Base-by-base conservation (phyloP, 2,888 invertebrate genomes). In the Zootermopsis nevadensis region DNA sequence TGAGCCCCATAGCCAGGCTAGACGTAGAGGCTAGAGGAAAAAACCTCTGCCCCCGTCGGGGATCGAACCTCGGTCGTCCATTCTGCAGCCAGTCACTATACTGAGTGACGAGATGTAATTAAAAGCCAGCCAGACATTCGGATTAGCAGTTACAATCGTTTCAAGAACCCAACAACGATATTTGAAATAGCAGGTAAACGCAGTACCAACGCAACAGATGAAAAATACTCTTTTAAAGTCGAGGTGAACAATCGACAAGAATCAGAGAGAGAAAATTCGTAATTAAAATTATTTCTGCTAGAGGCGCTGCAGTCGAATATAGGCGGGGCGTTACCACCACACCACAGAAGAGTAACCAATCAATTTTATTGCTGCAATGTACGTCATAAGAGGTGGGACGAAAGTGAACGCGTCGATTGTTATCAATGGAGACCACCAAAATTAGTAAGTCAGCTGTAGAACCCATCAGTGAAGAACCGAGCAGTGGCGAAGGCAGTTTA, bases 261-360 rank as follows among this genome's bases (percentile, higher is more conserved):
- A 3, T 48, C 48, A 48, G 48, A 48, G 48, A 48, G 48, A 48
- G 19, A 48, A 48, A 19, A 8, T 60, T 6, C n/a, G 27, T 60
- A n/a, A 60, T 48, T 48, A 19, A 15, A 48, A 48, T 19, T 19
- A 19, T 48, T 48, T 2, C 19, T 15, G 48, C n/a, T 10, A 60
- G 60, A 27, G 27, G 60, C 60, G 60, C 60, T 60, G 1, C 2
- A n/a, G 60, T 60, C 27, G n/a, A n/a, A 19, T 42, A 35, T 76
- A 27, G 76, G 76, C 38, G 76, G 76, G 27, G 27, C 24, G 1
- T 27, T 42, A 42, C 42, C n/a, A 76, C 76, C 76, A 76, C 76
- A 76, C 76, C 76, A 76, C 76, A 1, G n/a, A 3, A 0, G 15
- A 2, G 2, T 48, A 76, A 35, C 76, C 76, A 76, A 76, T 76